Evolutionary conservation across 2,113 vertebrate genomes (phyloP).

Genomic region (Hyla sarda): DNA sequence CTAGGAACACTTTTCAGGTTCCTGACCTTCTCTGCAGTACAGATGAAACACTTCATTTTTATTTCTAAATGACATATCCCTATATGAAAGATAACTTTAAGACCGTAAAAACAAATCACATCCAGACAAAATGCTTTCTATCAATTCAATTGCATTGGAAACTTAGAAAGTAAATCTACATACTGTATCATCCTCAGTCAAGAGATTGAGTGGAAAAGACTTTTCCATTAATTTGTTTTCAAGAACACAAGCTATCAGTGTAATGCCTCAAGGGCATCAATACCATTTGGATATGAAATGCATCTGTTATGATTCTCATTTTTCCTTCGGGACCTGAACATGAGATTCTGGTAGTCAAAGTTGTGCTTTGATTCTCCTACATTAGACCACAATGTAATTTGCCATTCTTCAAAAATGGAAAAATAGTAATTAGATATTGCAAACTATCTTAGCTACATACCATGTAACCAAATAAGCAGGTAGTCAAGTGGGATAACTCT

Average conservation of each 20-base stretch:
- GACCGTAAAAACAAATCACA: constrained; percentile 5
- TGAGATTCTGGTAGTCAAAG: constrained; percentile 14
- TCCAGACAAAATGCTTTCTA: constrained; percentile 8
- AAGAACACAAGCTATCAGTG: constrained; percentile 20
- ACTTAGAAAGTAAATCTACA: constrained; percentile 4
- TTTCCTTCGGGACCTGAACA: not conserved
- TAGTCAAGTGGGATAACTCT: not conserved
- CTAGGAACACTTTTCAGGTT: not conserved
- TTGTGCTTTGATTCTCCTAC: not conserved
- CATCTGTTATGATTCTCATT: constrained; percentile 17
- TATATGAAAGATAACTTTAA: not conserved
- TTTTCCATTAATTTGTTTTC: constrained; percentile 28
- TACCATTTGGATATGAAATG: constrained; percentile 29
- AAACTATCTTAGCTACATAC: not conserved
- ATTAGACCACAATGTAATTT: constrained; percentile 1
- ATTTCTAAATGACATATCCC: not conserved
- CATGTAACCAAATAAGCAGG: not conserved
- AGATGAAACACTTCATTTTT: constrained; percentile 15
- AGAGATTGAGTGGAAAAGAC: constrained; percentile 8
- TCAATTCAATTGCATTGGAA: not conserved
- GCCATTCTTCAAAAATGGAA: not conserved
- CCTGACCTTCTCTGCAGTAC: not conserved
- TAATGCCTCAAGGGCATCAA: constrained; percentile 24
- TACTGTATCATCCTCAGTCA: not conserved
- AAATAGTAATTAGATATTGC: not conserved